Percentiles rank a stretch among this genome's conserved stretches.
phyloP scores from a whole-genome alignment of 2,888 invertebrate species.

The Ochropleura leucogaster region DNA sequence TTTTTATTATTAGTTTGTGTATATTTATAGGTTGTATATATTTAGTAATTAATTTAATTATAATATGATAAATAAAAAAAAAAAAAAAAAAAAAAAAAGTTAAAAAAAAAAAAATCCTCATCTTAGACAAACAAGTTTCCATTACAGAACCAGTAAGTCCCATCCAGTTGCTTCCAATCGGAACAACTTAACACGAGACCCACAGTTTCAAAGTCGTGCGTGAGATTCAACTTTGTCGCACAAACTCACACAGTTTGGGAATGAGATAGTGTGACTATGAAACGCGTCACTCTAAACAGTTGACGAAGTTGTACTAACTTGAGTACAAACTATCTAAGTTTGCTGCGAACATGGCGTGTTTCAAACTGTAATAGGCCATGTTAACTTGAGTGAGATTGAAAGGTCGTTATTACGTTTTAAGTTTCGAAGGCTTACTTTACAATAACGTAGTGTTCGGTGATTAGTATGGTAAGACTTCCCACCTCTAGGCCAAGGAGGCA shows the following conservation, averaged over 20 bases:
- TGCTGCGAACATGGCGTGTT: constrained; percentile 5
- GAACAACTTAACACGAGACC: constrained; percentile 14
- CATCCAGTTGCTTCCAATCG: constrained; percentile 4
- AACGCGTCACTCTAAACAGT: constrained; percentile 34
- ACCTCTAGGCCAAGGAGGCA: too few species aligned
- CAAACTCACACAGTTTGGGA: constrained; percentile 18
- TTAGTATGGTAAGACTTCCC: not conserved
- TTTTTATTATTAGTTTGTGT: too few species aligned
- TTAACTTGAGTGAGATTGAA: constrained; percentile 2
- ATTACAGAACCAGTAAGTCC: not conserved
- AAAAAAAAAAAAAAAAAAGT: too few species aligned
- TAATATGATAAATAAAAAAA: too few species aligned
- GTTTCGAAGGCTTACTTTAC: not conserved
- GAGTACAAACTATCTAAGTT: constrained; percentile 36
- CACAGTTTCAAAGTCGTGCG: constrained; percentile 19
- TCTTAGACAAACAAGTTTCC: too few species aligned
- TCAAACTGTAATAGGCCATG: constrained; percentile 9
- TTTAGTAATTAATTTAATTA: too few species aligned
- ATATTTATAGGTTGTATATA: too few species aligned
- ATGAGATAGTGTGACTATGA: not conserved
- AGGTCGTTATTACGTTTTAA: not conserved
- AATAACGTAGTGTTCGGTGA: not conserved
- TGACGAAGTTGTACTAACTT: constrained; percentile 38
- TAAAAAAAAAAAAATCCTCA: too few species aligned
- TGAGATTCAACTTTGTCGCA: constrained; percentile 18